phyloP scores from a whole-genome alignment of 2,113 vertebrate species.

The Stegastes partitus region DNA sequence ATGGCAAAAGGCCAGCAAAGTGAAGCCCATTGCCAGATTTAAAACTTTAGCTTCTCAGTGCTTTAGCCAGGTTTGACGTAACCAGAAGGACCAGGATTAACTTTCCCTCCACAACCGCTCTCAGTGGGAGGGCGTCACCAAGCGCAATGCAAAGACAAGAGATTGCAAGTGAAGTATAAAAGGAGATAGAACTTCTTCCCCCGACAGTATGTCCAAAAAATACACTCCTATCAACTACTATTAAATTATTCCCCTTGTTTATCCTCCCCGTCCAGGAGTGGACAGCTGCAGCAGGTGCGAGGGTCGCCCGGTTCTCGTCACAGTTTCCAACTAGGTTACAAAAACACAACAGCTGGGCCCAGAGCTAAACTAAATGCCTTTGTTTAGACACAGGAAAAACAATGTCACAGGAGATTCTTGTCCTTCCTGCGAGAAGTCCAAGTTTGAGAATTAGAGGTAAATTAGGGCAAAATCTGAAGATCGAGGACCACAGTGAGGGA shows the following conservation, averaged over 20 bases:
- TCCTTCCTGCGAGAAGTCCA: constrained; percentile 32
- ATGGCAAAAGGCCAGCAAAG: constrained; percentile 60
- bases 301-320: constrained; percentile 48
- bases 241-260: not conserved
- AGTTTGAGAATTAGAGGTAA: constrained; percentile 17
- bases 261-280: constrained; percentile 3
- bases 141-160: constrained; percentile 1
- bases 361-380: constrained; percentile 55
- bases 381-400: constrained; percentile 35
- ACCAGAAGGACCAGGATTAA: constrained; percentile 8
- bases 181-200: constrained; percentile 1
- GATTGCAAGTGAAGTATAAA: not conserved
- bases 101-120: not conserved
- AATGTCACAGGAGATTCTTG: constrained; percentile 43
- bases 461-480: constrained; percentile 22
- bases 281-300: constrained; percentile 62
- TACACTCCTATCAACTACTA: not conserved
- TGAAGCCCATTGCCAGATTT: constrained; percentile 53
- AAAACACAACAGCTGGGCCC: constrained; percentile 72
- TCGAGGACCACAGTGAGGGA: constrained; percentile 11
- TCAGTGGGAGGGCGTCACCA: not conserved
- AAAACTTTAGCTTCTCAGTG: constrained; percentile 36
- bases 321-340: constrained; percentile 65
- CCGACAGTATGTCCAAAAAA: not conserved
- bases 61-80: constrained; percentile 48